A percentile compares a stretch with the other conserved stretches of the same genome.
Conservation (phyloP, 2,888 invertebrate genomes). For the Lomographa bimaculata region DNA sequence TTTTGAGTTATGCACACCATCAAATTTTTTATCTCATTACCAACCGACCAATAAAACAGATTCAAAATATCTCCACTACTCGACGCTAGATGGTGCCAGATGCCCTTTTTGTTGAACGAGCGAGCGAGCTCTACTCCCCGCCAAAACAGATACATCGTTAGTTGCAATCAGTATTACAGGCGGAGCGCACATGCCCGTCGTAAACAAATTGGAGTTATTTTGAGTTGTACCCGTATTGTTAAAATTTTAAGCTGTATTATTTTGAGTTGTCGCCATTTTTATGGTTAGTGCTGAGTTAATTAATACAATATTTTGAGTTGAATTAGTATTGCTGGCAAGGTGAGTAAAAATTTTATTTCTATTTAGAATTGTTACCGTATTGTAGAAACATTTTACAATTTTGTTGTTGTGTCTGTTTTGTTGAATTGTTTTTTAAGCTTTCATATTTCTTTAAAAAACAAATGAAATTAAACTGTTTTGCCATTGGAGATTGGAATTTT, state of each 20-base stretch:
- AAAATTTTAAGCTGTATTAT: no score
- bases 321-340: no score
- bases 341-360: no score
- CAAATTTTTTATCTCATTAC: background rate
- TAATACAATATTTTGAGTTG: no score
- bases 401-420: no score
- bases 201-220: conserved; percentile 6
- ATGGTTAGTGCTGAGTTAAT: no score
- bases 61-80: background rate
- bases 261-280: conserved; percentile 1
- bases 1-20: no score
- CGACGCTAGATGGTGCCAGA: no score
- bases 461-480: no score
- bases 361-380: no score
- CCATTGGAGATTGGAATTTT: no score
- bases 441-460: background rate
- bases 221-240: conserved; percentile 1
- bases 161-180: conserved; percentile 1
- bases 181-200: background rate
- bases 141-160: conserved; percentile 1
- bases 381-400: background rate
- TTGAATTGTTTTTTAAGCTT: background rate
- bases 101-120: background rate
- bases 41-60: background rate
- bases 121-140: no score